These are phyloP conservation scores for Tenthredo amoena DNA, from an alignment of 2,888 invertebrate species.

Conservation along the genomic window DNA sequence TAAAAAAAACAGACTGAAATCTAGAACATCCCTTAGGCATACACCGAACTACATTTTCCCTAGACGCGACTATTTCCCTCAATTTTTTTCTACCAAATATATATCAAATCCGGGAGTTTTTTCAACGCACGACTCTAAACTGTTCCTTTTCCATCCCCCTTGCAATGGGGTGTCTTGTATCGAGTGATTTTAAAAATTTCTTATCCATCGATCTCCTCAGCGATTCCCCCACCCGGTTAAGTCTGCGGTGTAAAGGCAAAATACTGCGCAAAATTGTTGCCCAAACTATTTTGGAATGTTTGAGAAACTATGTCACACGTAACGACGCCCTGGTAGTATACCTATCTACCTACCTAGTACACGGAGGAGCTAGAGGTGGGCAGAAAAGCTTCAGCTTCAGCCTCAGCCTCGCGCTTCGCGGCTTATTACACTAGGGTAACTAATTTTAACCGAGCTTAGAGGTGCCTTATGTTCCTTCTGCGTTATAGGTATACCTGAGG, in stretches of 20 bases:
- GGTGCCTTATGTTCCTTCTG: neutral
- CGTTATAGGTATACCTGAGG: neutral
- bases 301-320: conserved; percentile 68
- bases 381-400: neutral
- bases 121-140: too few relatives aligned
- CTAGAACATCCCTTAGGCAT: neutral
- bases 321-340: conserved; percentile 20
- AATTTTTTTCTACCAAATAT: too few relatives aligned
- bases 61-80: too few relatives aligned
- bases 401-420: neutral
- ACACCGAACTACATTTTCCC: too few relatives aligned
- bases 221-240: conserved; percentile 30
- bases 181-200: too few relatives aligned
- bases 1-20: neutral
- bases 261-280: conserved; percentile 70
- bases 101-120: too few relatives aligned
- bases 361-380: neutral
- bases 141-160: too few relatives aligned
- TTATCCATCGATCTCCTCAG: neutral
- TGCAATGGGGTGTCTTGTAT: neutral
- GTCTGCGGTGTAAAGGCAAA: conserved; percentile 52
- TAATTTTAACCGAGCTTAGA: neutral
- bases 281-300: conserved; percentile 68
- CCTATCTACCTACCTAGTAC: neutral
- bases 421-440: conserved; percentile 30